Base-by-base conservation (phyloP, 2,113 vertebrate genomes). In the Paramisgurnus dabryanus region DNA sequence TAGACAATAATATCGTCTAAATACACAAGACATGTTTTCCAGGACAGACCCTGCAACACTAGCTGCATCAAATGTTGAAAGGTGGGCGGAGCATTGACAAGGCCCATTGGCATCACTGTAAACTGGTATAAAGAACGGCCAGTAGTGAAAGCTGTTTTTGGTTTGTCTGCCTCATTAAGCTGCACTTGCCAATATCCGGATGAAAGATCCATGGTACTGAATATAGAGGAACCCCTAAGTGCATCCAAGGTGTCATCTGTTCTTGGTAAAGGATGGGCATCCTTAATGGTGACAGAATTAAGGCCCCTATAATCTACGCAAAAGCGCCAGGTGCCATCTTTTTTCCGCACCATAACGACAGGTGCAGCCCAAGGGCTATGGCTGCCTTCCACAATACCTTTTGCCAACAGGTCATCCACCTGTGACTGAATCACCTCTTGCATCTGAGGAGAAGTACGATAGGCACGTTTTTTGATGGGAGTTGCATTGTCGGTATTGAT, bases 1-100 rank as follows among this genome's bases (percentile, higher is more conserved):
- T 67, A 76, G 7, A 81, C 53, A 9, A 82, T 67, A 7, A 83
- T 80, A 60, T 80, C 18, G 1, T 80, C 77, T 53, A 67, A 50
- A 53, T 78, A 83, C 12, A 67, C 77, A 22, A 78, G 64, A 4
- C 67, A 82, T 40, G 75, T 80, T 67, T 83, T 80, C 81, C 83
- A 78, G 2, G 75, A 78, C 6, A 84, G 64, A 43, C 83, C 83
- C 7, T 60, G 61, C 63, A 79, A 61, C 41, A 82, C 74, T 17
- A 78, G 3, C 15, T 85, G 60, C 81, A 80, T 78, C 3, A 85
- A 61, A 57, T 80, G 58, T 57, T 75, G 65, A 50, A 41, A 66
- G 0, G 66, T 57, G 22, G 22, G 22, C 22, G 22, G 22, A 4
- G 78, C 82, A 68, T 86, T 70, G 10, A 75, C 68, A 18, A 86